These are phyloP conservation scores for Salarias fasciatus DNA, from an alignment of 2,797 vertebrate genomes.

Conservation along the genomic window DNA sequence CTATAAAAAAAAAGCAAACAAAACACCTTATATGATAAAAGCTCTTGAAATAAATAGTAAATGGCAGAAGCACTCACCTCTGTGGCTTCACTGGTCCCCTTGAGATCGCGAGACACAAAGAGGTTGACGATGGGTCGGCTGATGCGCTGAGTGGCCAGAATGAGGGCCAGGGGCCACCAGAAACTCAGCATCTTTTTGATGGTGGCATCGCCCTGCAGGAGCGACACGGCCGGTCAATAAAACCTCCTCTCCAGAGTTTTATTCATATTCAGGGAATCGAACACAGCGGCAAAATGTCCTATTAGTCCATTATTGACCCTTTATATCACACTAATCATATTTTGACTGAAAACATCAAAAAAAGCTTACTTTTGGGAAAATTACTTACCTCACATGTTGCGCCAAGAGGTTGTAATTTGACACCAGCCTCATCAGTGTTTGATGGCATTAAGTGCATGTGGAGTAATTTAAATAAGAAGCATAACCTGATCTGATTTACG, in stretches of 20 bases:
- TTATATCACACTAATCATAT: too few relatives aligned
- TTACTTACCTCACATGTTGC: too few relatives aligned
- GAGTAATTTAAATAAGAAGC: too few relatives aligned
- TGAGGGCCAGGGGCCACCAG: slow-evolving; percentile 99
- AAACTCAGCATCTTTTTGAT: slow-evolving; percentile 97
- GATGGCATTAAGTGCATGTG: too few relatives aligned
- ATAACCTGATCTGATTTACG: too few relatives aligned
- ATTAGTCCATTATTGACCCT: too few relatives aligned
- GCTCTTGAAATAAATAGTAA: neutral
- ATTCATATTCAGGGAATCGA: too few relatives aligned
- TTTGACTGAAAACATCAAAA: too few relatives aligned
- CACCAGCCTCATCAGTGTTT: too few relatives aligned
- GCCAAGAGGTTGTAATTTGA: too few relatives aligned
- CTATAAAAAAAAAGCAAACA: slow-evolving; percentile 9
- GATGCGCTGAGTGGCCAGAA: slow-evolving; percentile 96
- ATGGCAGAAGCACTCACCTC: slow-evolving; percentile 81
- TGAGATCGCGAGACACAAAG: slow-evolving; percentile 97
- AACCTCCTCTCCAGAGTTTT: neutral
- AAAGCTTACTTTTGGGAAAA: too few relatives aligned
- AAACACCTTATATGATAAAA: neutral
- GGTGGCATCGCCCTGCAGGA: slow-evolving; percentile 92
- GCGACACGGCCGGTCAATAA: neutral
- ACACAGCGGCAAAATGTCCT: too few relatives aligned
- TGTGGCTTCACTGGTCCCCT: slow-evolving; percentile 89
- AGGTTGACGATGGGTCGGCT: slow-evolving; percentile 98